Evolutionary conservation across 2,113 vertebrate genomes (phyloP).

Genomic region (Neolamprologus modestus): DNA sequence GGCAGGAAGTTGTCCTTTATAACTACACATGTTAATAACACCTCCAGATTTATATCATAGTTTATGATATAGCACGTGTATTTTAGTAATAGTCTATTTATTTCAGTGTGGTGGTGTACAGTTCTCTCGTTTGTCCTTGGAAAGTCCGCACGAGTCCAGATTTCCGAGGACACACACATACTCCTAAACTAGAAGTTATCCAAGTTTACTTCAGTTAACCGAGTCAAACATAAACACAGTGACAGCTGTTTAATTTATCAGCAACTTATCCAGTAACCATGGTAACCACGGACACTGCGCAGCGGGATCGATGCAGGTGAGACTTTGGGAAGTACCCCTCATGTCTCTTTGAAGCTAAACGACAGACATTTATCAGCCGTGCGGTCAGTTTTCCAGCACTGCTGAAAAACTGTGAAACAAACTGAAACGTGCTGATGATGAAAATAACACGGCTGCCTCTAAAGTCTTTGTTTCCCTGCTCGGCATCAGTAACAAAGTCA

Average conservation of each 20-base stretch:
- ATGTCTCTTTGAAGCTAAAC: not conserved
- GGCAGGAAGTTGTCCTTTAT: not conserved
- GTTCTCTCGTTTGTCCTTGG: not conserved
- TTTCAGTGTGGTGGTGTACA: not conserved
- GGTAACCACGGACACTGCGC: not conserved
- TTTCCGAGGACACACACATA: not conserved
- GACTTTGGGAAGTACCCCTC: not conserved
- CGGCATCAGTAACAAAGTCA: not conserved
- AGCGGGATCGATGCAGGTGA: accelerated
- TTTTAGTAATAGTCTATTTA: not conserved
- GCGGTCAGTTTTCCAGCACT: not conserved
- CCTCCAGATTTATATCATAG: not conserved
- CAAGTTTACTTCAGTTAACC: not conserved
- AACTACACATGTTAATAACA: not conserved
- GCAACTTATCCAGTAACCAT: not conserved
- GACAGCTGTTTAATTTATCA: not conserved
- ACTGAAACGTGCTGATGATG: not conserved
- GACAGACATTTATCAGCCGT: not conserved
- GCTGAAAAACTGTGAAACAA: not conserved
- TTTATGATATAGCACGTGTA: not conserved
- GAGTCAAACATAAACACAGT: not conserved
- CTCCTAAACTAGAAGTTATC: not conserved
- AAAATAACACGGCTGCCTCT: accelerated
- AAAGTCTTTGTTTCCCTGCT: not conserved
- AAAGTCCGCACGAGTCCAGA: not conserved